Conservation (phyloP, 2,888 invertebrate species). For the Cancer borealis region DNA sequence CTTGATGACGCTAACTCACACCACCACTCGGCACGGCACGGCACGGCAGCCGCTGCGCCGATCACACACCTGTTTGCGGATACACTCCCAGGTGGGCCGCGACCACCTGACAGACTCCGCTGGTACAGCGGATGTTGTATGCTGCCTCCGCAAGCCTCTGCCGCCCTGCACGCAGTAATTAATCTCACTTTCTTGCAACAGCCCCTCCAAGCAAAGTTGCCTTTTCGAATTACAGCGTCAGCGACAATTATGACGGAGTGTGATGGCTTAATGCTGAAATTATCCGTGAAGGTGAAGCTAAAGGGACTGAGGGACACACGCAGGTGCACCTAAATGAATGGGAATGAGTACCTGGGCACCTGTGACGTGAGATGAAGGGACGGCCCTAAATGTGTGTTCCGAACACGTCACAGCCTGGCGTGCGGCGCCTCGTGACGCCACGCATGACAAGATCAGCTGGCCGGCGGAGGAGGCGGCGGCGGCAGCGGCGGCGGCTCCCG, state of each 20-base stretch:
- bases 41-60: background rate
- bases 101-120: background rate
- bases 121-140: background rate
- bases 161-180: background rate
- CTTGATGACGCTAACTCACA: conserved; percentile 60
- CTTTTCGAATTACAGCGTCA: conserved; percentile 23
- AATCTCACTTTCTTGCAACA: background rate
- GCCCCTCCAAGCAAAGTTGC: conserved; percentile 36
- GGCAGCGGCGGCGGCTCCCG: background rate
- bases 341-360: conserved; percentile 28
- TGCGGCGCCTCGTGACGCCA: conserved; percentile 51
- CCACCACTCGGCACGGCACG: conserved; percentile 18
- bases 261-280: conserved; percentile 37
- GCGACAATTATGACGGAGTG: conserved; percentile 15
- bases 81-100: background rate
- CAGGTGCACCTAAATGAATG: background rate
- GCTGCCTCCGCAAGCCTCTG: background rate
- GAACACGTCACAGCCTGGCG: background rate
- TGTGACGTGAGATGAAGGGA: background rate
- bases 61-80: background rate
- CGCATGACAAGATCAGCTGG: conserved; percentile 63
- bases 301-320: background rate
- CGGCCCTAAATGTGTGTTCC: background rate
- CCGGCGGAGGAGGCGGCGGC: background rate
- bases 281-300: background rate